Base-by-base conservation (phyloP, 2,888 invertebrate genomes). In the Epistrophe grossulariae region DNA sequence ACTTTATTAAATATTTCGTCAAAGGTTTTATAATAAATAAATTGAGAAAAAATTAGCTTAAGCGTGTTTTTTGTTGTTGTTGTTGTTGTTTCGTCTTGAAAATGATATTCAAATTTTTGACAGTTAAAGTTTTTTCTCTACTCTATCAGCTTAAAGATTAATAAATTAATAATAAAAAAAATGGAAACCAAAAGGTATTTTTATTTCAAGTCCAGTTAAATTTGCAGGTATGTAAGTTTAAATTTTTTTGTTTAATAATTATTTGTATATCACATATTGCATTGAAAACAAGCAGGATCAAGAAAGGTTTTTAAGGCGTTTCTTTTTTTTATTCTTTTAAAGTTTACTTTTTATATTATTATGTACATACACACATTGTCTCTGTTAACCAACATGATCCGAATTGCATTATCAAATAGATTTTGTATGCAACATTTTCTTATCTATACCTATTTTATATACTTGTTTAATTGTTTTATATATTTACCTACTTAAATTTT, bases 221-320 rank as follows among this genome's bases (percentile, higher is more conserved):
- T 64, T 78, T 50, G 28, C 59, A 72, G 60, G 50, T 79, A 28
- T 40, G 24, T 28, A 28, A 40, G 43, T 55, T 19, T 31, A 55
- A 28, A 28, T 55, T 70, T 55, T 70, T 43, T 62, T 38, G 35
- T 52, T 55, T 24, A n/a, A 43, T 60, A 60, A 60, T 55, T 72
- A 72, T 70, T 60, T 70, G 62, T 79, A 48, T 72, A 68, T 76
- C 59, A 72, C 66, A 72, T 79, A 77, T 76, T 79, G 84, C 80
- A 72, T 80, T 84, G 80, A 77, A 80, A 73, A 81, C 77, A 73
- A 78, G 84, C 81, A 84, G 71, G 74, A 64, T 64, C 62, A 50
- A 64, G 43, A 64, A 76, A 64, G 64, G 55, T 66, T 62, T 71
- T 64, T 64, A 64, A 50, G 62, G 64, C 62, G 40, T 76, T 76